Evolutionary conservation across 2,113 vertebrate genomes (phyloP).

Genomic region (Neotoma lepida): DNA sequence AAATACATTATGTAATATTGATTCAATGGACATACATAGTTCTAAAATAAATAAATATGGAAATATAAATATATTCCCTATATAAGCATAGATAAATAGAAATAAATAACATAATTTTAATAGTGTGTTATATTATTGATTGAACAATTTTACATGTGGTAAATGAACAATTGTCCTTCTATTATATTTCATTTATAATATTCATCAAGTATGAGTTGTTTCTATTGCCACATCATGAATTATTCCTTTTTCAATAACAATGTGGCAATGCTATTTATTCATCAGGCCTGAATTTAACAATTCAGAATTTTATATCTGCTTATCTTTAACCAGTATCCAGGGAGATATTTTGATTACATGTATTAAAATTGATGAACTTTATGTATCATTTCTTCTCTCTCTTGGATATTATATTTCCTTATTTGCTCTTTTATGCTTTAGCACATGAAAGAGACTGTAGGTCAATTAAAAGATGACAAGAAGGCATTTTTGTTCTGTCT

Average conservation of each 20-base stretch:
- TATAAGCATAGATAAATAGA: neutral
- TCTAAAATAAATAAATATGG: neutral
- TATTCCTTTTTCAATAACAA: neutral
- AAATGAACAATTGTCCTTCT: neutral
- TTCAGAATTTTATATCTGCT: neutral
- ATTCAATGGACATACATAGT: neutral
- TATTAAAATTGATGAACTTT: neutral
- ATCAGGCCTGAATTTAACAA: neutral
- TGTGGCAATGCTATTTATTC: neutral
- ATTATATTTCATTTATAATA: neutral
- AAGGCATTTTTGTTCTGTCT: neutral
- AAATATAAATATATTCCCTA: neutral
- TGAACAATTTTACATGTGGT: neutral
- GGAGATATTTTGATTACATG: neutral
- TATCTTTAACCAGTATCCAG: neutral
- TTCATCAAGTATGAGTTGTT: neutral
- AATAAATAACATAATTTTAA: neutral
- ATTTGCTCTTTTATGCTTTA: neutral
- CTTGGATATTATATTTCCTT: neutral
- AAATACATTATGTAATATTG: neutral
- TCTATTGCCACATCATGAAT: neutral
- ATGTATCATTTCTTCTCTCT: neutral
- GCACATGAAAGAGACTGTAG: neutral
- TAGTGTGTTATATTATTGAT: neutral
- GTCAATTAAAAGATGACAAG: neutral